A percentile compares a stretch with the other conserved stretches of the same genome.
phyloP scores from a whole-genome alignment of 2,113 vertebrate species.

The Archilochus colubris region DNA sequence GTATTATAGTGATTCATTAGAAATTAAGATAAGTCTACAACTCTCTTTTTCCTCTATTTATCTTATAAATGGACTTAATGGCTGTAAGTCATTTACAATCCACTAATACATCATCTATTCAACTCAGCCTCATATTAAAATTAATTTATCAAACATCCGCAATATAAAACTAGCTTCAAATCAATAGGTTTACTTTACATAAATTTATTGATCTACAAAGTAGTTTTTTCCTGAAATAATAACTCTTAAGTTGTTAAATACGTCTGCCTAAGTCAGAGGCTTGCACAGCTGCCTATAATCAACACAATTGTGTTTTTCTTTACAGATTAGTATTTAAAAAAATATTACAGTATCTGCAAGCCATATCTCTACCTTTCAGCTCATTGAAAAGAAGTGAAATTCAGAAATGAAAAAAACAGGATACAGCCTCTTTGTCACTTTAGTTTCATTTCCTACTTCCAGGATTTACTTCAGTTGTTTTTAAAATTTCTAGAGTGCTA shows the following conservation, averaged over 20 bases:
- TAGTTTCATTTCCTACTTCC: slow-evolving; percentile 11
- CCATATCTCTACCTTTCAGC: background rate
- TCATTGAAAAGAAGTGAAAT: background rate
- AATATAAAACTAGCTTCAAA: slow-evolving; percentile 72
- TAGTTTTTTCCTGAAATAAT: slow-evolving; percentile 39
- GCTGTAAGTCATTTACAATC: slow-evolving; percentile 26
- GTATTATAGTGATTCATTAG: background rate
- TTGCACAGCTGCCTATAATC: slow-evolving; percentile 24
- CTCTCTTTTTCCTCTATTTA: background rate
- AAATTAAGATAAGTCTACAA: background rate
- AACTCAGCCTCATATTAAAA: slow-evolving; percentile 61
- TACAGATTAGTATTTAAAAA: slow-evolving; percentile 1
- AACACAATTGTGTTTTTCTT: slow-evolving; percentile 2
- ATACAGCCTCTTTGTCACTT: background rate
- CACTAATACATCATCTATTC: slow-evolving; percentile 53
- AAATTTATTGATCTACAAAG: slow-evolving; percentile 70
- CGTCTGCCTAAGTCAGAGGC: slow-evolving; percentile 61
- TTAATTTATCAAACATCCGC: slow-evolving; percentile 57
- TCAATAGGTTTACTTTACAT: slow-evolving; percentile 67
- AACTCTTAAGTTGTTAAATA: slow-evolving; percentile 13
- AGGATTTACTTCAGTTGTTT: slow-evolving; percentile 16
- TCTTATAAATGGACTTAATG: slow-evolving; percentile 41
- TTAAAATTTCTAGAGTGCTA: background rate
- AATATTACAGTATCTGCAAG: background rate
- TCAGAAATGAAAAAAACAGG: background rate